Conservation (phyloP, 2,888 invertebrate species). For the Machimus rusticus region DNA sequence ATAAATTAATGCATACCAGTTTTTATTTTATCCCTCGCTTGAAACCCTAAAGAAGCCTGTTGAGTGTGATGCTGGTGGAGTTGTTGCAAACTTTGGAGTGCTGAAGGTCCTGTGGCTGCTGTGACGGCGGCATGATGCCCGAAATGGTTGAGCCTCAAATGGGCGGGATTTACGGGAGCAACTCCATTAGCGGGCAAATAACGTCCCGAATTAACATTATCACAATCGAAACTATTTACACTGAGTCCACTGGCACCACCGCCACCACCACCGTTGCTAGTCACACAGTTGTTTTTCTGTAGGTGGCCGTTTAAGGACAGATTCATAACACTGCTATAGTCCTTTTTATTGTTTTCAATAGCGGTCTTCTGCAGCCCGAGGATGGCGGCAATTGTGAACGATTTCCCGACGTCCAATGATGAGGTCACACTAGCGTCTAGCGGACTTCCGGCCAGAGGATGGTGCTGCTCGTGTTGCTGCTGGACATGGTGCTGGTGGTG, state of each 20-base stretch:
- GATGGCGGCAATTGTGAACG: conserved; percentile 89
- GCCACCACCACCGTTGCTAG: conserved; percentile 18
- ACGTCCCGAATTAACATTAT: conserved; percentile 50
- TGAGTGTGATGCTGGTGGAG: conserved; percentile 62
- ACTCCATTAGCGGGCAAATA: conserved; percentile 47
- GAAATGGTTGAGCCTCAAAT: conserved; percentile 49
- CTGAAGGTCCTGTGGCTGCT: conserved; percentile 56
- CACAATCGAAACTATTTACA: conserved; percentile 58
- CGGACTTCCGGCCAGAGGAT: conserved; percentile 22
- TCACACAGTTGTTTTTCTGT: conserved; percentile 36
- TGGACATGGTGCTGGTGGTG: conserved; percentile 48
- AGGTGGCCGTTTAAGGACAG: conserved; percentile 57
- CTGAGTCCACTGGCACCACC: conserved; percentile 48
- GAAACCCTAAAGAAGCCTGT: conserved; percentile 56
- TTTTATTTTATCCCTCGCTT: conserved; percentile 56
- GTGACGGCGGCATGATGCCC: conserved; percentile 52
- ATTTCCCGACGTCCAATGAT: conserved; percentile 68
- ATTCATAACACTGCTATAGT: conserved; percentile 62
- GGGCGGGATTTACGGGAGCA: conserved; percentile 43
- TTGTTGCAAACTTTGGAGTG: conserved; percentile 62
- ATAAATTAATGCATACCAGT: conserved; percentile 24
- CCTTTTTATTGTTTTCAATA: conserved; percentile 51
- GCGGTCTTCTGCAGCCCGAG: conserved; percentile 72
- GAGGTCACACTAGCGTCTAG: conserved; percentile 53
- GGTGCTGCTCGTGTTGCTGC: conserved; percentile 46